Base-by-base conservation (phyloP, 2,888 invertebrate genomes). In the Aelia acuminata region DNA sequence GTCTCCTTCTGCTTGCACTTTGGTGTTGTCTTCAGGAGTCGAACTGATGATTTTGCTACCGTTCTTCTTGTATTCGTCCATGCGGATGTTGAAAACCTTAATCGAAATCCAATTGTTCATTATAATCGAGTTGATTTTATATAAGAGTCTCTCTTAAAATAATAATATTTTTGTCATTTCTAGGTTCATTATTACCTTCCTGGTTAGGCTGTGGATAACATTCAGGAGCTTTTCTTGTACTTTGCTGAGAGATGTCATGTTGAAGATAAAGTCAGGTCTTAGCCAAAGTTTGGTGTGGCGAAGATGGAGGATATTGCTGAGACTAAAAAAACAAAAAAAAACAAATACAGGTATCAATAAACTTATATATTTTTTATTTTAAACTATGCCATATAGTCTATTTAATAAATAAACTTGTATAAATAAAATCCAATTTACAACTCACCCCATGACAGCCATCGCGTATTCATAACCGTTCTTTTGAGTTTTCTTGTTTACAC, bases 271-370 rank as follows among this genome's bases (percentile, higher is more conserved):
- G 91, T 97, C 96, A 15, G 96, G 96, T 91, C 96, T 94, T 88
- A 97, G 93, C 94, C 96, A 96, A 87, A 96, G 92, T 92, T 96
- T 96, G 48, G 96, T 96, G 91, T 97, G 96, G 91, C 97, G 95
- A 90, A 96, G 93, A 91, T 97, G 97, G 0, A 97, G 94, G 91
- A 97, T 97, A 91, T 96, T 96, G 91, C 96, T 96, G 96, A 97
- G 96, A 92, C 94, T 94, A 89, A 22, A 91, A 90, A 88, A 13
- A 53, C 63, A 89, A 90, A 90, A 89, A 11, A 26, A 31, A 20
- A 39, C n/a, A 57, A 3, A 4, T 50, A 88, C n/a, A 80, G 1
- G 15, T 22, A 57, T 85, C 15, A 70, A 13, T 15, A 15, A n/a
- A 31, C 11, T n/a, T 13, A n/a, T 31, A 22, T 39, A 18, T 35